phyloP scores from a whole-genome alignment of 2,797 vertebrate species.

The Artibeus jamaicensis region DNA sequence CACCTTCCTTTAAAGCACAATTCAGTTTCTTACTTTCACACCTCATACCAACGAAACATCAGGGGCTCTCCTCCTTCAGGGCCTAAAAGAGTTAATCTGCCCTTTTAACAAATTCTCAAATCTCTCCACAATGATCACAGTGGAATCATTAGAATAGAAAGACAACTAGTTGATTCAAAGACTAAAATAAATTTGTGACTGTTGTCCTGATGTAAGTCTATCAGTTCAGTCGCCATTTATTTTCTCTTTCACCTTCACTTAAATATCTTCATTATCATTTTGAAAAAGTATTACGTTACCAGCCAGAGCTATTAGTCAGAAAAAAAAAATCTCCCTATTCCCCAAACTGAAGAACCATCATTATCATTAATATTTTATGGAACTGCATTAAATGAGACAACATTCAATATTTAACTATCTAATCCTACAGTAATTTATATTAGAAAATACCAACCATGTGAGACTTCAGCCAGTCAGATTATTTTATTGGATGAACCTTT shows the following conservation, averaged over 20 bases:
- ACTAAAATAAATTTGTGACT: slow-evolving; percentile 56
- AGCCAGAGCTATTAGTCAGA: slow-evolving; percentile 79
- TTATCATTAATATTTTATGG: slow-evolving; percentile 81
- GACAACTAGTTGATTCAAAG: slow-evolving; percentile 62
- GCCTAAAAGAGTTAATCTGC: slow-evolving; percentile 26
- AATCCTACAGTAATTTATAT: slow-evolving; percentile 79
- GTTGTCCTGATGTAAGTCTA: slow-evolving; percentile 66
- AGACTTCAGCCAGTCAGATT: slow-evolving; percentile 70
- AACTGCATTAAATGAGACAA: slow-evolving; percentile 80
- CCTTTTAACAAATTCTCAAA: slow-evolving; percentile 61
- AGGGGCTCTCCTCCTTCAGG: neutral
- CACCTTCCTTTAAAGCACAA: slow-evolving; percentile 58
- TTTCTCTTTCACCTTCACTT: slow-evolving; percentile 76
- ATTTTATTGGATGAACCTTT: slow-evolving; percentile 73
- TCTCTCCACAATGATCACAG: slow-evolving; percentile 44
- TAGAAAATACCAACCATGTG: slow-evolving; percentile 77
- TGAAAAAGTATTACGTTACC: slow-evolving; percentile 79
- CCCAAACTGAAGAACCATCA: slow-evolving; percentile 76
- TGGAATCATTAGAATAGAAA: neutral
- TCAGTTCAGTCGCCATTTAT: slow-evolving; percentile 68
- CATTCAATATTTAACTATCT: slow-evolving; percentile 82
- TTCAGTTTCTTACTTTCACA: slow-evolving; percentile 55
- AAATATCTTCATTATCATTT: slow-evolving; percentile 77
- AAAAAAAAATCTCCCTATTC: slow-evolving; percentile 46
- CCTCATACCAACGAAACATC: slow-evolving; percentile 47